Conservation (phyloP, 1,140 invertebrate species). For the Lithobius niger region DNA sequence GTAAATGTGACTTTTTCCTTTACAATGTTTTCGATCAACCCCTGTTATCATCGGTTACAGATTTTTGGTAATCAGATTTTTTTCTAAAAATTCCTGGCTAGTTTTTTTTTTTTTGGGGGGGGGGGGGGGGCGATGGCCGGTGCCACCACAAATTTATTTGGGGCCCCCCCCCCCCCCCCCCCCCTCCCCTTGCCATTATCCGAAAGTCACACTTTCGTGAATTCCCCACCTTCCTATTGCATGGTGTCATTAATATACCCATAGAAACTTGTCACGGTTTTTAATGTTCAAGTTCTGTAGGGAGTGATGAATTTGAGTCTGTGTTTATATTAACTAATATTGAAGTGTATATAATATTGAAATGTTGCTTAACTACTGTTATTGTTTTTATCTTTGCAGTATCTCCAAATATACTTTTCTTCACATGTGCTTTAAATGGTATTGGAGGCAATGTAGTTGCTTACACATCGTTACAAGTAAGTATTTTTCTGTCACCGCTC, state of each 20-base stretch:
- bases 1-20: too few species aligned
- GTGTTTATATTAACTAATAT: not conserved
- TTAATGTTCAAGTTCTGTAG: not conserved
- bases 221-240: not conserved
- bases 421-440: not conserved
- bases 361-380: not conserved
- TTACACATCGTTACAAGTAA: not conserved
- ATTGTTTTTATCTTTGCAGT: not conserved
- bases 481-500: too few species aligned
- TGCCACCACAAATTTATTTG: too few species aligned
- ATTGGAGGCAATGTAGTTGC: not conserved
- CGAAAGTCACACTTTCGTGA: too few species aligned
- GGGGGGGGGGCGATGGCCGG: too few species aligned
- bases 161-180: too few species aligned
- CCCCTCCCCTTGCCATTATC: too few species aligned
- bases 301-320: not conserved
- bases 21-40: too few species aligned
- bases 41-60: too few species aligned
- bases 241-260: not conserved
- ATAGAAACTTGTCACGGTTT: not conserved
- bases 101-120: too few species aligned
- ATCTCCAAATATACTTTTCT: not conserved
- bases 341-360: not conserved
- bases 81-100: too few species aligned
- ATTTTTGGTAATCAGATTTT: too few species aligned